These are phyloP conservation scores for Orbicella faveolata DNA, from an alignment of 64 coral and sea anemone species.

Conservation along the genomic window DNA sequence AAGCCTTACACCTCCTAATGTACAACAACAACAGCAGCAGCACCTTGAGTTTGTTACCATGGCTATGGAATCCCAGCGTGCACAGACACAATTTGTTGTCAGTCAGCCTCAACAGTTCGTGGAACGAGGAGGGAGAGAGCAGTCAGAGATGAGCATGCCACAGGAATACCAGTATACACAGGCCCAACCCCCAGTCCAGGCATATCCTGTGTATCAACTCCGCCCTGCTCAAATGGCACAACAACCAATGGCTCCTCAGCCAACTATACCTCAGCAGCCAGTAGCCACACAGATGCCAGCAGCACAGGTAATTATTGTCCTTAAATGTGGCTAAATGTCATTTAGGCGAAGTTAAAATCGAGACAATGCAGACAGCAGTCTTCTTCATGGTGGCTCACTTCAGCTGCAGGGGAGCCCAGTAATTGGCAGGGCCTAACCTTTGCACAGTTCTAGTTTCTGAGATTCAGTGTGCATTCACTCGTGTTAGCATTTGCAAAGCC, in stretches of 20 bases:
- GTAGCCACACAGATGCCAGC: conserved; percentile 37
- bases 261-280: conserved; percentile 29
- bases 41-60: conserved; percentile 50
- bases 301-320: conserved; percentile 15
- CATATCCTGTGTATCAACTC: conserved; percentile 62
- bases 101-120: conserved; percentile 41
- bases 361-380: not conserved
- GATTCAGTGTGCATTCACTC: too few relatives aligned
- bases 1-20: conserved; percentile 27
- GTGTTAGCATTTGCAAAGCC: too few relatives aligned
- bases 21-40: conserved; percentile 85
- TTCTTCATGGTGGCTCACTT: too few relatives aligned
- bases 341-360: not conserved
- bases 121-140: conserved; percentile 18
- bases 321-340: not conserved
- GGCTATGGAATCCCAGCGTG: conserved; percentile 44
- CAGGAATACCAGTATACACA: conserved; percentile 62
- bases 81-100: conserved; percentile 44
- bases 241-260: conserved; percentile 33
- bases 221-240: conserved; percentile 33
- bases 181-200: conserved; percentile 40
- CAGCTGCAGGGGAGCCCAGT: too few relatives aligned
- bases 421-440: too few relatives aligned
- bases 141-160: conserved; percentile 24
- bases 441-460: too few relatives aligned